Evolutionary conservation across 2,797 vertebrate genomes (phyloP).

Genomic region (Micropoecilia bifurca): DNA sequence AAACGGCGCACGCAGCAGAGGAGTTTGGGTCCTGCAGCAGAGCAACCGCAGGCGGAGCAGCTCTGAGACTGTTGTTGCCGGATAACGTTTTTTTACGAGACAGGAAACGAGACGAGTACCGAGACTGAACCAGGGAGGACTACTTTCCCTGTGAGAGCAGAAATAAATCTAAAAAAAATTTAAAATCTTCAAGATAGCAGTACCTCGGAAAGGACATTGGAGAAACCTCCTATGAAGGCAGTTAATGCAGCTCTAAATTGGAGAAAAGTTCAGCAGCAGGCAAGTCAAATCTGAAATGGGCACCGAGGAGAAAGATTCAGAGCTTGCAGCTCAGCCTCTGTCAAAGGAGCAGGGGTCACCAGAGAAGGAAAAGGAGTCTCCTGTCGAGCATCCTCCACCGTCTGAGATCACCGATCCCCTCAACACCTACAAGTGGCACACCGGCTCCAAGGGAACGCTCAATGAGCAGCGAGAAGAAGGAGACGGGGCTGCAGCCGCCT

Average conservation of each 20-base stretch:
- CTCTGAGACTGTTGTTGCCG: conserved; percentile 20
- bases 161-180: neutral
- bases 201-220: neutral
- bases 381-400: conserved; percentile 43
- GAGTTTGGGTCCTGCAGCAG: conserved; percentile 29
- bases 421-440: conserved; percentile 88
- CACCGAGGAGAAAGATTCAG: conserved; percentile 73
- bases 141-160: conserved; percentile 6
- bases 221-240: conserved; percentile 4
- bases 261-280: neutral
- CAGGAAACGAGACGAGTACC: conserved; percentile 66
- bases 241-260: conserved; percentile 26
- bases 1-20: conserved; percentile 12
- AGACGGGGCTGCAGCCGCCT: conserved; percentile 49
- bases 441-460: conserved; percentile 57
- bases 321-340: conserved; percentile 46
- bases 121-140: conserved; percentile 10
- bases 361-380: conserved; percentile 63
- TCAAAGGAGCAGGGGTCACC: conserved; percentile 58
- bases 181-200: neutral
- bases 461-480: conserved; percentile 66
- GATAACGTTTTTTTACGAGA: conserved; percentile 60
- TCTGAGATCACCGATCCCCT: conserved; percentile 66
- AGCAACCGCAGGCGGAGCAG: conserved; percentile 47
- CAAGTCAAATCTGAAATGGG: conserved; percentile 70